Evolutionary conservation across 2,888 invertebrate species (phyloP), one percentile per base, ranked within the genome.

Genomic region (Physocephala rufipes): DNA sequence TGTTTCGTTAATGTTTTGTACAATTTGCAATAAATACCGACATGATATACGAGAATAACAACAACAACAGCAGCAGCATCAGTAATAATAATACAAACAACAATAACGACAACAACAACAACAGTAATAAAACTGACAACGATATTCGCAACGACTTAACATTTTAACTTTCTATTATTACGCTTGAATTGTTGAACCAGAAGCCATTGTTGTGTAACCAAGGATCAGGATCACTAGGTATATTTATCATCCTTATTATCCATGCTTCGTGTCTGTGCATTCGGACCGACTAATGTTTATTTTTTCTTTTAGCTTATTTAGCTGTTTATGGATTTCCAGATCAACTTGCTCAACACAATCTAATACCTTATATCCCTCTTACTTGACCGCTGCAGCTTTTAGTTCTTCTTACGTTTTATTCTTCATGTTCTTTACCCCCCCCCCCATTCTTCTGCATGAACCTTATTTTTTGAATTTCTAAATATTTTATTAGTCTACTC

Each of bases 21-120:
- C n/a, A n/a, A 61, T 45, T 62, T 62, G 43, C 28, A 49, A 47
- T 64, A 26, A 64, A 64, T 51, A 64, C 64, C 47, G 51, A 24
- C 64, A 51, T 64, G 26, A 64, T 64, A 51, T 30, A 26, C 26
- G 19, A 28, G 16, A 19, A 19, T 51, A 51, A 51, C 51, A n/a
- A n/a, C n/a, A n/a, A n/a, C n/a, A 15, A 58, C 58, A 58, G 55
- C 16, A 55, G 2, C 21, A 21, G 15, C 47, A 47, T 15, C 1
- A 28, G n/a, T 36, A 58, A 55, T 26, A 26, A 58, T 58, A 53
- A 53, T 24, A 66, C n/a, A 53, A 36, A 66, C 55, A 66, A 26
- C 26, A 19, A 53, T 15, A 43, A 24, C 36, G 13, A 30, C 55
- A 55, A 36, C 21, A 58, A 13, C 26, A 28, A 30, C 49, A 49